Conservation (phyloP, 30 jellyfish, hydroid and myxozoan species). For the Clytia hemisphaerica region DNA sequence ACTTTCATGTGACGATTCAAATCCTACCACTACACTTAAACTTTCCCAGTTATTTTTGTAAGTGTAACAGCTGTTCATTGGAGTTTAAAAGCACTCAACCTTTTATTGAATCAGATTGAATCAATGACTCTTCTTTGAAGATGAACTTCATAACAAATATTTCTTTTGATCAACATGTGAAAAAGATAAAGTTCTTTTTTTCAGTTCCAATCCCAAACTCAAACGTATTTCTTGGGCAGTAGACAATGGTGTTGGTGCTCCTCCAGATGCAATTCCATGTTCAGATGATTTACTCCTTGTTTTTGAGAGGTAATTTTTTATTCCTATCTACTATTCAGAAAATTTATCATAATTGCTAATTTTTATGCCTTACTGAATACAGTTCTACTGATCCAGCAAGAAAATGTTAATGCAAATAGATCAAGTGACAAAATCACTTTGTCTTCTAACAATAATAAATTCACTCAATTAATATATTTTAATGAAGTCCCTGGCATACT, state of each 20-base stretch:
- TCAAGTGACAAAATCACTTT: no score
- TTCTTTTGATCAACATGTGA: not conserved
- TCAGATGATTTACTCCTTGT: conserved; percentile 56
- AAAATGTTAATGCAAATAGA: no score
- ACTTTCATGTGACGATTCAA: conserved; percentile 43
- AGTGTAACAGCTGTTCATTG: no score
- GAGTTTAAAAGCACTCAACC: no score
- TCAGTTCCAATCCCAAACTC: conserved; percentile 40
- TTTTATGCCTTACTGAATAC: no score
- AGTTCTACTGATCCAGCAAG: no score
- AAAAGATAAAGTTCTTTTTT: not conserved
- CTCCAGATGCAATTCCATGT: conserved; percentile 73
- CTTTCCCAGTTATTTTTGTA: conserved; percentile 53
- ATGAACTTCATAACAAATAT: not conserved
- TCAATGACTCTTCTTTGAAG: not conserved
- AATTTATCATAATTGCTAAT: not conserved
- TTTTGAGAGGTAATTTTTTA: conserved; percentile 55
- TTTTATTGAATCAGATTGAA: no score
- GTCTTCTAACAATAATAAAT: no score
- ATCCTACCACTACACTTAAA: conserved; percentile 20
- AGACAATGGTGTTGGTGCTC: conserved; percentile 56
- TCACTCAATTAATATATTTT: no score
- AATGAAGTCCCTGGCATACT: not conserved
- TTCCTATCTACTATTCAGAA: not conserved
- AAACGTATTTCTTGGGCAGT: conserved; percentile 64